These are phyloP conservation scores for Clistopyga incitator DNA, from an alignment of 2,888 invertebrate species.

Conservation along the genomic window DNA sequence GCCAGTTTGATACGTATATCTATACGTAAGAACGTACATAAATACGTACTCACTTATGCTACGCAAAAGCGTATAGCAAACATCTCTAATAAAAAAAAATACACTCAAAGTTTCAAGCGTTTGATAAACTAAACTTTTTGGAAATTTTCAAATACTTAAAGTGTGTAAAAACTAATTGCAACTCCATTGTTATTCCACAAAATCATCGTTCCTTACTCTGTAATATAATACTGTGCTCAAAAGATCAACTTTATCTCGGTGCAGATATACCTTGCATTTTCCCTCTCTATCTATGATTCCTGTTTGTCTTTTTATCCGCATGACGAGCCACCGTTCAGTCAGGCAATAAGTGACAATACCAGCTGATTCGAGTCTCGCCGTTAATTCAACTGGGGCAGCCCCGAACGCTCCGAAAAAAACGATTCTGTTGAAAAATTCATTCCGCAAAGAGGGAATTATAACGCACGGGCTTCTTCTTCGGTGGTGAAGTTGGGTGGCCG, in stretches of 20 bases:
- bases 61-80: no score
- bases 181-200: not conserved
- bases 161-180: not conserved
- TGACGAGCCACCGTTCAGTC: conserved; percentile 50
- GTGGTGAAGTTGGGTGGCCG: not conserved
- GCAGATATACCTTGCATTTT: not conserved
- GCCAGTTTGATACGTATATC: no score
- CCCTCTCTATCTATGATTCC: not conserved
- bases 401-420: not conserved
- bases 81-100: no score
- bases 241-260: not conserved
- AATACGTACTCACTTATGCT: no score
- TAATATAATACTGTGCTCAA: not conserved
- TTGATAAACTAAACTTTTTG: no score
- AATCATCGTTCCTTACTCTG: not conserved
- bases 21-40: no score
- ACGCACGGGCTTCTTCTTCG: not conserved
- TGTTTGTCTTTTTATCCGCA: conserved; percentile 34
- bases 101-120: no score
- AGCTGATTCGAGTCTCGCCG: conserved; percentile 22
- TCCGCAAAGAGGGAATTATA: not conserved
- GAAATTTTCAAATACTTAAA: no score
- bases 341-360: not conserved
- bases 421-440: not conserved
- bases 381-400: not conserved